Percentiles rank a stretch among this genome's conserved stretches.
Conservation (phyloP, 1,140 invertebrate species). For the Lordiphosa stackelbergi region DNA sequence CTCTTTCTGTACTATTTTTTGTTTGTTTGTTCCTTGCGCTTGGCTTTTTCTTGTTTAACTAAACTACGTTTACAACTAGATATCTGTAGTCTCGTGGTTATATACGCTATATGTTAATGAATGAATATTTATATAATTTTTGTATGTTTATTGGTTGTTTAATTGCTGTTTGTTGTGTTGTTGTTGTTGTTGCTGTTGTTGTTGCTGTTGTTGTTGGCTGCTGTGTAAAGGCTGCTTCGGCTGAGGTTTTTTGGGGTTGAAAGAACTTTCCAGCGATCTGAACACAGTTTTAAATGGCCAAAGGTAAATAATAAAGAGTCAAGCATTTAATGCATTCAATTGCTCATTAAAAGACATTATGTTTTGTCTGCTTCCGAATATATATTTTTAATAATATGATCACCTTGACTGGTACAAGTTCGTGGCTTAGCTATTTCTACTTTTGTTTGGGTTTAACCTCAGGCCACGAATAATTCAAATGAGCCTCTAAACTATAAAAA, state of each 20-base stretch:
- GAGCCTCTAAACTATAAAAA: conserved; percentile 6
- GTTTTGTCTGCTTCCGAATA: no score
- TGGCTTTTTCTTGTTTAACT: conserved; percentile 46
- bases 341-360: no score
- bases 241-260: conserved; percentile 6
- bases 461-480: conserved; percentile 12
- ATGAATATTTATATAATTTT: conserved; percentile 59
- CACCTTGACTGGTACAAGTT: conserved; percentile 10
- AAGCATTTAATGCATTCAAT: background rate
- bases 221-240: conserved; percentile 21
- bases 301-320: background rate
- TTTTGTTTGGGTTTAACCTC: conserved; percentile 8
- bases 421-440: background rate
- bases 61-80: conserved; percentile 73
- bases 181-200: no score
- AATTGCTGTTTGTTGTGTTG: conserved; percentile 3
- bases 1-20: conserved; percentile 24
- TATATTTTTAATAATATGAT: background rate
- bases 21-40: conserved; percentile 26
- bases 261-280: conserved; percentile 20
- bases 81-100: conserved; percentile 75
- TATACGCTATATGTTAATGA: conserved; percentile 73
- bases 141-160: conserved; percentile 18
- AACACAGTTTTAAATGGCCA: background rate
- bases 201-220: no score